phyloP scores from a whole-genome alignment of 35 echinoderm and acorn worm genomes.

The Lytechinus pictus region DNA sequence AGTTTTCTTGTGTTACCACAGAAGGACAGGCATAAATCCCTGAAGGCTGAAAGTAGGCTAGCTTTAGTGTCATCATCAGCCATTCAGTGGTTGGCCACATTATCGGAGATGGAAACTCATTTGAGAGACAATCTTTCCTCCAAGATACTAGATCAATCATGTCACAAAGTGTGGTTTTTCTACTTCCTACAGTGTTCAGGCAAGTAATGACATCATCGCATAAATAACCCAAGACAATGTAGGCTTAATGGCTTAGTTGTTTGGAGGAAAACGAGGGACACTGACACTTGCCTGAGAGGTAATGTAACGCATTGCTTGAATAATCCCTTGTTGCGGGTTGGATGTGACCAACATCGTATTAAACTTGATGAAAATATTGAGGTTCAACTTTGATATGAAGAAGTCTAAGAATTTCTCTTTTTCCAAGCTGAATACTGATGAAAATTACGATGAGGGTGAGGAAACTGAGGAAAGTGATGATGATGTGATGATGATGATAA shows the following conservation, averaged over 20 bases:
- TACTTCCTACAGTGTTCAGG: neutral
- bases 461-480: no score
- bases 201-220: neutral
- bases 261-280: neutral
- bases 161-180: neutral
- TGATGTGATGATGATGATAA: no score
- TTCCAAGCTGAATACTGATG: neutral
- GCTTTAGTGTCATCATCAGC: neutral
- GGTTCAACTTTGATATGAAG: no score
- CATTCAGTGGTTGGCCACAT: neutral
- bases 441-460: no score
- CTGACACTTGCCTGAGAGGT: neutral
- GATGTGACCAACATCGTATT: neutral
- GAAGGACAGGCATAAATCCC: neutral
- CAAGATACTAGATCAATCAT: slow-evolving; percentile 12
- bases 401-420: neutral
- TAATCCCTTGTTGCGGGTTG: neutral
- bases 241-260: slow-evolving; percentile 18
- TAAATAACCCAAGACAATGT: neutral
- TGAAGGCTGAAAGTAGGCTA: neutral
- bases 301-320: neutral
- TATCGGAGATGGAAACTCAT: neutral
- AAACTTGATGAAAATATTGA: neutral
- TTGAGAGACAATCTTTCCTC: slow-evolving; percentile 11
- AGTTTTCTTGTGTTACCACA: neutral